Conservation (phyloP, 2,113 vertebrate genomes). For the Microcebus jonahi region DNA sequence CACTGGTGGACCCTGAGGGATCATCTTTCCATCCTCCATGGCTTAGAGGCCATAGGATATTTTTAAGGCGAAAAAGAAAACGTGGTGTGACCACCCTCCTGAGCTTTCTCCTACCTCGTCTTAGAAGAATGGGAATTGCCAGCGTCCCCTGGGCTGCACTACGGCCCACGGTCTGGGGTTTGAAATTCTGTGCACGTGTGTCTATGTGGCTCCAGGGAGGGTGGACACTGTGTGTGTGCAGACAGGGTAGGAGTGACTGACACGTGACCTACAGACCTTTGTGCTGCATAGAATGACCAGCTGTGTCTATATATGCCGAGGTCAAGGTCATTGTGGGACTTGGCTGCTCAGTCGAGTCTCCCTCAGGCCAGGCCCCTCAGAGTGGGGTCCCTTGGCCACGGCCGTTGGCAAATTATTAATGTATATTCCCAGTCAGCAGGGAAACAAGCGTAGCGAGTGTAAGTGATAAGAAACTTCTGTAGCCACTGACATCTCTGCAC, state of each 20-base stretch:
- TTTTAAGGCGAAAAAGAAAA: conserved; percentile 39
- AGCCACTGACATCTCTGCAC: fast-evolving
- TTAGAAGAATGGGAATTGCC: not conserved
- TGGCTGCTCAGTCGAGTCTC: not conserved
- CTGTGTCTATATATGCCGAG: not conserved
- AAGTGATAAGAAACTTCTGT: not conserved
- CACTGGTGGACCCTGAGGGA: not conserved
- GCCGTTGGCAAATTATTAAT: fast-evolving
- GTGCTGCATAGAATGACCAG: not conserved
- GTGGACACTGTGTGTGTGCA: not conserved
- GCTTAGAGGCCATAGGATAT: not conserved
- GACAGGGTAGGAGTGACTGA: not conserved
- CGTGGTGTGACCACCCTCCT: no score
- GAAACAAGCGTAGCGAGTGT: not conserved
- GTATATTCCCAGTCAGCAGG: not conserved
- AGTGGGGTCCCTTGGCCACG: fast-evolving
- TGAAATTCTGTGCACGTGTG: not conserved
- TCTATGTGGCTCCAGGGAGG: fast-evolving
- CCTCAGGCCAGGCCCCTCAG: not conserved
- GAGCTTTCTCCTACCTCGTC: not conserved
- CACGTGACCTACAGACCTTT: not conserved
- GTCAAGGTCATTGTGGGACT: not conserved
- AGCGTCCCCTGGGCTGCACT: not conserved
- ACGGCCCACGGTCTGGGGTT: fast-evolving
- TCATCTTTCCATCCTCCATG: not conserved